Evolutionary conservation across 2,888 invertebrate genomes (phyloP).

Genomic region (Dynastes hyllus): DNA sequence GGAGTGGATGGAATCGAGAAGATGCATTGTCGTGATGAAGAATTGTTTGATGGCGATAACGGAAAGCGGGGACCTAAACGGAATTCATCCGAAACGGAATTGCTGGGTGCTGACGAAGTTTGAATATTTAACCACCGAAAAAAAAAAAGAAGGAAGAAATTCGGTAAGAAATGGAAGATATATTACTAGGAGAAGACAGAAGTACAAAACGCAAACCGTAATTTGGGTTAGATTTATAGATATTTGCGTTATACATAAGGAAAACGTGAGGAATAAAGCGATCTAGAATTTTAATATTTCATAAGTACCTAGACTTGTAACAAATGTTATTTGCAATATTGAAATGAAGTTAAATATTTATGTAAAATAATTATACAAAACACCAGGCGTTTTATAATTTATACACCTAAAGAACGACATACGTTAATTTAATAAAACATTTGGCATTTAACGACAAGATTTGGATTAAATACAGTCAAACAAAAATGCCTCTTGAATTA

Average conservation of each 20-base stretch:
- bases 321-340: too few species aligned
- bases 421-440: too few species aligned
- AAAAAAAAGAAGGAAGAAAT: neutral
- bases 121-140: constrained; percentile 16
- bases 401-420: too few species aligned
- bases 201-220: neutral
- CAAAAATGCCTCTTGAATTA: too few species aligned
- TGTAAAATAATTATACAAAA: too few species aligned
- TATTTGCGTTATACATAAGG: neutral
- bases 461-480: too few species aligned
- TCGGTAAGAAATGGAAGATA: neutral
- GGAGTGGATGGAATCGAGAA: neutral
- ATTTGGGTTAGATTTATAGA: neutral
- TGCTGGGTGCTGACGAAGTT: constrained; percentile 6
- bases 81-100: neutral
- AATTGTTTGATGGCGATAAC: neutral
- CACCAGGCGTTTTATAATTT: too few species aligned
- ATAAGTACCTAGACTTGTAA: too few species aligned
- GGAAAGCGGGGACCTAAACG: neutral
- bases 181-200: neutral
- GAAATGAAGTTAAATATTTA: too few species aligned
- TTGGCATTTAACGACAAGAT: too few species aligned
- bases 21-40: neutral
- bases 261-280: too few species aligned
- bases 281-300: too few species aligned